These are phyloP conservation scores for Dimorphilus gyrociliatus DNA, from an alignment of 2,888 invertebrate species.

Conservation along the genomic window DNA sequence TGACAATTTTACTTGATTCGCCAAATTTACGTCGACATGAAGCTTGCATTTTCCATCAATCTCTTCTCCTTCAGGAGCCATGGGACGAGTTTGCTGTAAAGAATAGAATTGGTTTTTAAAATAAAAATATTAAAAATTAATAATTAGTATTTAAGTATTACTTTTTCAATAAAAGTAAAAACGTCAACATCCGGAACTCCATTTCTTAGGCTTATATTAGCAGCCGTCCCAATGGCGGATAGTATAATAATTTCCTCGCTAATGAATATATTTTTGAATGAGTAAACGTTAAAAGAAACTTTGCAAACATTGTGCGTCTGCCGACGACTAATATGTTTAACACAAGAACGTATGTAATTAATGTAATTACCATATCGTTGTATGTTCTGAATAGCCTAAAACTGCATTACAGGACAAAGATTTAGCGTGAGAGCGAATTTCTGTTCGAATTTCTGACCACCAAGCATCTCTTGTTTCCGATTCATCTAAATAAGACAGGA, in stretches of 20 bases:
- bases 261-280: constrained; percentile 25
- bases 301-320: no score
- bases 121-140: no score
- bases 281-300: no score
- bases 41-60: constrained; percentile 22
- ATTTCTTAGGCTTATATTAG: constrained; percentile 47
- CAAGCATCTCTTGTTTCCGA: constrained; percentile 79
- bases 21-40: constrained; percentile 29
- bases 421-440: constrained; percentile 79
- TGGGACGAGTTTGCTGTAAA: no score
- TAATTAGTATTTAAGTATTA: no score
- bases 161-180: no score
- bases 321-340: no score
- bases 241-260: constrained; percentile 89
- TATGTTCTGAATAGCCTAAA: constrained; percentile 76
- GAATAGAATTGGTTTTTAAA: no score
- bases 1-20: no score
- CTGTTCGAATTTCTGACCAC: constrained; percentile 92
- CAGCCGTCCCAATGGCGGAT: constrained; percentile 83
- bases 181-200: no score
- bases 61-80: no score
- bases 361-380: constrained; percentile 63
- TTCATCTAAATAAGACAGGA: constrained; percentile 47
- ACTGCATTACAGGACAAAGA: constrained; percentile 85
- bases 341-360: not conserved